Base-by-base conservation (phyloP, 1,140 invertebrate genomes). In the Trachymyrmex septentrionalis region DNA sequence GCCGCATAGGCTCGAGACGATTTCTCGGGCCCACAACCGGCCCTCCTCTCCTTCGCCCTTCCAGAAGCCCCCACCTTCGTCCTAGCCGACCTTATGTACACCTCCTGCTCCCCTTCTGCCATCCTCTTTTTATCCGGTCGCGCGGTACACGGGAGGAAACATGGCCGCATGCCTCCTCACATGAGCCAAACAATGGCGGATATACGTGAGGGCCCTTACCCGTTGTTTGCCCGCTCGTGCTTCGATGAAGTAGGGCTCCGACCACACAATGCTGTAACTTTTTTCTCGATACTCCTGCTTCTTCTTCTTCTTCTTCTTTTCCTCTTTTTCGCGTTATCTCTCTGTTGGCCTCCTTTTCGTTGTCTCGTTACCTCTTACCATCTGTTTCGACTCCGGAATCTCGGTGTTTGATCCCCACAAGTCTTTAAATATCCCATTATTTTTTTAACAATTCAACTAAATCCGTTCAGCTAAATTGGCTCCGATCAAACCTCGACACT, bases 111-210 rank as follows among this genome's bases (percentile, higher is more conserved):
- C 84, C 87, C 90, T 91, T 90, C 86, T 85, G 89, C 75, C 86
- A 86, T 91, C 88, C 85, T 89, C 92, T 92, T 93, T 93, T 93
- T 95, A 92, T 91, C 93, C 92, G 88, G 91, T 92, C 92, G 88
- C 85, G 88, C 91, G 87, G 89, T 91, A 93, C 93, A 93, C 90
- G 85, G 87, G 91, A 91, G 88, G 90, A 93, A 94, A 95, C 94
- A 94, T 94, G 94, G 94, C 94, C 93, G 94, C 93, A 91, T 92
- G 85, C 93, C 91, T 93, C 92, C 91, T 94, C 92, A 93, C 93
- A 93, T 92, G 91, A 91, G 87, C 92, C 91, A 95, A 94, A 95
- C 94, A 95, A 95, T 95, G 94, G 93, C 92, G 93, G 93, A 94
- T 93, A 94, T 93, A 93, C 86, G 88, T 77, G 89, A n/a, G 89